These are phyloP conservation scores for Nematolebias whitei DNA, from an alignment of 2,113 vertebrate species.

Conservation along the genomic window DNA sequence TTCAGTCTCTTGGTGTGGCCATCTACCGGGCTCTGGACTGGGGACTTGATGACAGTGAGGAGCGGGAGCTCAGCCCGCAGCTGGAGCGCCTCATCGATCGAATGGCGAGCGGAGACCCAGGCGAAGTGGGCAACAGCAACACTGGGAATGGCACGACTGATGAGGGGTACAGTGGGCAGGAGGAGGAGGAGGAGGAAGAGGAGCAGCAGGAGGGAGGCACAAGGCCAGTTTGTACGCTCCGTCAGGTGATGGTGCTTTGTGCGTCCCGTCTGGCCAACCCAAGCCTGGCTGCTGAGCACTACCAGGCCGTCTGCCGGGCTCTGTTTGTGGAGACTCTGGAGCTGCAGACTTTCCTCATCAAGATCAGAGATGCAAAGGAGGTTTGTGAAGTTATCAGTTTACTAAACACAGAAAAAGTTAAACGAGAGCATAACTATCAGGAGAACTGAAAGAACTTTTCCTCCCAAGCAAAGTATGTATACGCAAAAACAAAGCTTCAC, in stretches of 20 bases:
- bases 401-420: not conserved
- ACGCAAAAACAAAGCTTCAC: not conserved
- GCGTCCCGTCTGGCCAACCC: conserved; percentile 84
- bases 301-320: conserved; percentile 93
- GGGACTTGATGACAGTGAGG: conserved; percentile 93
- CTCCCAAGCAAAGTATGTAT: too few relatives aligned
- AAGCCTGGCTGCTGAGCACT: conserved; percentile 83
- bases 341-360: conserved; percentile 91
- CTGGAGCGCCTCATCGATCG: conserved; percentile 93
- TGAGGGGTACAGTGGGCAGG: conserved; percentile 92
- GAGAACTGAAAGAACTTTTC: not conserved
- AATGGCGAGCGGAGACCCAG: conserved; percentile 85
- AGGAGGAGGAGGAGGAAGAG: conserved; percentile 84
- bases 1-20: conserved; percentile 90
- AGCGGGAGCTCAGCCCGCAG: conserved; percentile 90
- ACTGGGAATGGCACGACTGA: conserved; percentile 72
- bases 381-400: conserved; percentile 63
- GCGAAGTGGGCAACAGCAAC: conserved; percentile 63
- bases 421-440: not conserved
- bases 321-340: conserved; percentile 92
- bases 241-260: conserved; percentile 87
- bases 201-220: conserved; percentile 61
- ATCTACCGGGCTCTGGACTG: conserved; percentile 96
- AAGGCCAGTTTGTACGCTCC: conserved; percentile 80
- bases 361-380: conserved; percentile 91